Evolutionary conservation across 2,888 invertebrate species (phyloP).

Genomic region (Noctua fimbriata): DNA sequence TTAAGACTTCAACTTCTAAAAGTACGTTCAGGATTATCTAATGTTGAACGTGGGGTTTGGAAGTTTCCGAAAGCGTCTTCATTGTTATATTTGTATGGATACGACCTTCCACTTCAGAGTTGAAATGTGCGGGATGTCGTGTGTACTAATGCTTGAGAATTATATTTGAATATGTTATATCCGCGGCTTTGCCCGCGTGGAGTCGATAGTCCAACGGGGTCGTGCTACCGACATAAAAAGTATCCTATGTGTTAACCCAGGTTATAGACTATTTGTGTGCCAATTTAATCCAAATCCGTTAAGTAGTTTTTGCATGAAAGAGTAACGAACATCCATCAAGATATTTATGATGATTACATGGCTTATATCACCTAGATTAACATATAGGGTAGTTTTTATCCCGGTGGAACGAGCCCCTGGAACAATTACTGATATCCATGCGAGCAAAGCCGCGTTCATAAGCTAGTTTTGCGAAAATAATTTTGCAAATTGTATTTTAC

Average conservation of each 20-base stretch:
- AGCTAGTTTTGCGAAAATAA: too few relatives aligned
- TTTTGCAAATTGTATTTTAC: too few relatives aligned
- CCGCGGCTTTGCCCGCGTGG: neutral
- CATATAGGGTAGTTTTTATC: too few relatives aligned
- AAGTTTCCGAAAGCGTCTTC: constrained; percentile 18
- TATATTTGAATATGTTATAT: neutral
- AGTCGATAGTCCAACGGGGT: neutral
- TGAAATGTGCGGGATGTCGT: neutral
- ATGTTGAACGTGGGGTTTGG: constrained; percentile 27
- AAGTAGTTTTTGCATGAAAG: too few relatives aligned
- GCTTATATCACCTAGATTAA: too few relatives aligned
- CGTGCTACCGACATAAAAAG: neutral
- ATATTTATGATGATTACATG: too few relatives aligned
- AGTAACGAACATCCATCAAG: too few relatives aligned
- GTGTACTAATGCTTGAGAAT: neutral
- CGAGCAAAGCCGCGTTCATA: too few relatives aligned
- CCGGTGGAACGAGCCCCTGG: too few relatives aligned
- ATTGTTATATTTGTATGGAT: constrained; percentile 31
- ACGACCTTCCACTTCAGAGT: constrained; percentile 13
- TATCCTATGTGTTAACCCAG: neutral
- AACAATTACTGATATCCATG: too few relatives aligned
- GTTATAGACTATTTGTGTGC: neutral
- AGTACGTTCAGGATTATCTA: constrained; percentile 28
- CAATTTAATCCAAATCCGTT: too few relatives aligned
- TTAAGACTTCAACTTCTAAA: constrained; percentile 42